These are phyloP conservation scores for Stichodactyla helianthus DNA, from an alignment of 64 coral and sea anemone genomes.

Conservation along the genomic window DNA sequence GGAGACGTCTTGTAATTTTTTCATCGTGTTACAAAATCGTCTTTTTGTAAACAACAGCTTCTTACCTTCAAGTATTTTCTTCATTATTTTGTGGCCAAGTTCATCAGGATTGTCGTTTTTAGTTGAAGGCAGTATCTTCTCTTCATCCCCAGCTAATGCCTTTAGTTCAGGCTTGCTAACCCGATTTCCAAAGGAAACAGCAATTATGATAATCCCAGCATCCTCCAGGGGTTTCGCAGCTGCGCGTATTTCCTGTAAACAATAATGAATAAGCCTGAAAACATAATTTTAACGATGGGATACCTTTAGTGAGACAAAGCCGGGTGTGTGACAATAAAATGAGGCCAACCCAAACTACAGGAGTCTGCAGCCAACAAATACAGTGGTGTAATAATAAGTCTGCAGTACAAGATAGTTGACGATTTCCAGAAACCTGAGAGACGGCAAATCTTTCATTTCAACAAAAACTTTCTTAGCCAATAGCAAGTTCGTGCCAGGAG, in stretches of 20 bases:
- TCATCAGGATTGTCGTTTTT: constrained; percentile 1
- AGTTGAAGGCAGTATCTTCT: constrained; percentile 29
- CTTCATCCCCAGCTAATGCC: constrained; percentile 1
- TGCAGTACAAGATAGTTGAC: no score
- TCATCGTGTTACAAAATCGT: no score
- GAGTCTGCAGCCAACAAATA: no score
- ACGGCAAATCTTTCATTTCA: no score
- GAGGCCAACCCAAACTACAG: no score
- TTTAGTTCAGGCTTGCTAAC: constrained; percentile 27
- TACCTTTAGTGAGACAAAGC: no score
- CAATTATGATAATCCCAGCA: constrained; percentile 50
- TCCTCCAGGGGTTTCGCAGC: constrained; percentile 35
- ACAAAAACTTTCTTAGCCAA: constrained; percentile 57
- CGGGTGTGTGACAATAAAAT: no score
- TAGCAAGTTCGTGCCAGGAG: no score
- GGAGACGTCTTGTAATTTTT: no score
- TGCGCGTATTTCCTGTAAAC: neutral
- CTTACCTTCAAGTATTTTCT: constrained; percentile 36
- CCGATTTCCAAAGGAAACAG: constrained; percentile 48
- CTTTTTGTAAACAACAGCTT: neutral
- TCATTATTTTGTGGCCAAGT: constrained; percentile 38
- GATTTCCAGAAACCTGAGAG: no score
- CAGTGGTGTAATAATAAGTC: no score
- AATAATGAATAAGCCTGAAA: neutral
- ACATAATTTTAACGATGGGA: no score